phyloP scores from a whole-genome alignment of 2,888 invertebrate genomes.

The Macrophya alboannulata region DNA sequence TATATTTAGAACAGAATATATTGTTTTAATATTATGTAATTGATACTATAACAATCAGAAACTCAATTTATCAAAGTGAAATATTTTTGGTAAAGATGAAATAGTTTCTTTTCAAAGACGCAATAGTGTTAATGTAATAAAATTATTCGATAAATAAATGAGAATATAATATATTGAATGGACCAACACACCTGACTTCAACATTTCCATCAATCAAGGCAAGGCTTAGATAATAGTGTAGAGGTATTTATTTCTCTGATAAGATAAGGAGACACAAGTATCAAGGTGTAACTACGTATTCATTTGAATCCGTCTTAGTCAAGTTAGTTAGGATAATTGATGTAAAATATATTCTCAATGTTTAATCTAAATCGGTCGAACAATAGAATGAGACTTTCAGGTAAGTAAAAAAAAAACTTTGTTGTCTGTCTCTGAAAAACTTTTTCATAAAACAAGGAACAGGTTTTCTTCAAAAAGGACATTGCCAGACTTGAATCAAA shows the following conservation, averaged over 20 bases:
- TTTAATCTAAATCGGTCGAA: neutral
- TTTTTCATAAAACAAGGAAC: neutral
- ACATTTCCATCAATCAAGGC: constrained; percentile 59
- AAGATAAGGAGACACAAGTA: constrained; percentile 67
- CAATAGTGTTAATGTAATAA: constrained; percentile 38
- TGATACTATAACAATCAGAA: neutral
- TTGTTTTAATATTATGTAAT: neutral
- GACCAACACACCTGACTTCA: constrained; percentile 60
- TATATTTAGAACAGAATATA: neutral
- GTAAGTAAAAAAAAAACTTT: neutral
- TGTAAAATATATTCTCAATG: neutral
- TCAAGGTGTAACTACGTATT: constrained; percentile 13
- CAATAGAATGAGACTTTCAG: neutral
- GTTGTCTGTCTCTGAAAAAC: neutral
- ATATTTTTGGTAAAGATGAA: neutral
- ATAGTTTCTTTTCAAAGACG: neutral
- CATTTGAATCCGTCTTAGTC: constrained; percentile 4
- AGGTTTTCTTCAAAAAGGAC: neutral
- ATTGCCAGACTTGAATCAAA: no score
- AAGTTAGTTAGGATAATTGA: neutral
- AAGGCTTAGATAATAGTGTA: constrained; percentile 60
- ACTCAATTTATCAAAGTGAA: neutral
- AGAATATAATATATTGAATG: constrained; percentile 27
- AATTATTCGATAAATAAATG: constrained; percentile 12
- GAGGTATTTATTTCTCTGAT: constrained; percentile 65